Base-by-base conservation (phyloP, 1,140 invertebrate species). In the Scaptodrosophila lebanonensis region DNA sequence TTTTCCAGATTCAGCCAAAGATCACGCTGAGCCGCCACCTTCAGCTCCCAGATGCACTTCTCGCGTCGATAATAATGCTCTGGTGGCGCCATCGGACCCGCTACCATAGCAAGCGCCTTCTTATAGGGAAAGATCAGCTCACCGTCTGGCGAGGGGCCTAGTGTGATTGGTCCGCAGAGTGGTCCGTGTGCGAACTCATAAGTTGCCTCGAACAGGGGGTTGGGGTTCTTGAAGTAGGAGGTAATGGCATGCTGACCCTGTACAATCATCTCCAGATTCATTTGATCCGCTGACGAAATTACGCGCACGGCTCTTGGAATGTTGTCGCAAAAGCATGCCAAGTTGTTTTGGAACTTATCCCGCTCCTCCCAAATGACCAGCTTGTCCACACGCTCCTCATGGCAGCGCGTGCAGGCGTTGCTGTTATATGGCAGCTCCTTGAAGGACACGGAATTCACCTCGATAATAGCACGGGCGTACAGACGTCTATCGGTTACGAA, bases 111-210 rank as follows among this genome's bases (percentile, higher is more conserved):
- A 30, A 95, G 88, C 0, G 93, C 93, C 76, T 95, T 94, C 77
- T 94, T 93, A 73, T 93, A 93, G 0, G 94, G 95, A 83, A 95
- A 95, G 43, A 94, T 91, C 8, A 95, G 92, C 83, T 95, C 94
- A 0, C 94, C 95, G 66, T 96, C 94, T 1, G 93, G 91, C 1
- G 91, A 90, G 0, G 95, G 92, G 8, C 92, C 90, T 25, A 96
- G 84, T 1, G 94, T 90, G 0, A 95, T 91, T 2, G 94, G 94
- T 0, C 95, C 95, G 77, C 95, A 97, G 0, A 96, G 87, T 1
- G 95, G 95, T 11, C 94, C 93, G 61, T 97, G 95, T 3, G 95
- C 93, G 77, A 96, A 96, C 83, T 95, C 93, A 76, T 95, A 97
- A 4, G 89, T 91, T 0, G 94, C 95, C 86, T 95, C 91, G 75